Evolutionary conservation across 2,797 vertebrate species (phyloP), one percentile per base, ranked within the genome.

Genomic region (Coilia nasus): DNA sequence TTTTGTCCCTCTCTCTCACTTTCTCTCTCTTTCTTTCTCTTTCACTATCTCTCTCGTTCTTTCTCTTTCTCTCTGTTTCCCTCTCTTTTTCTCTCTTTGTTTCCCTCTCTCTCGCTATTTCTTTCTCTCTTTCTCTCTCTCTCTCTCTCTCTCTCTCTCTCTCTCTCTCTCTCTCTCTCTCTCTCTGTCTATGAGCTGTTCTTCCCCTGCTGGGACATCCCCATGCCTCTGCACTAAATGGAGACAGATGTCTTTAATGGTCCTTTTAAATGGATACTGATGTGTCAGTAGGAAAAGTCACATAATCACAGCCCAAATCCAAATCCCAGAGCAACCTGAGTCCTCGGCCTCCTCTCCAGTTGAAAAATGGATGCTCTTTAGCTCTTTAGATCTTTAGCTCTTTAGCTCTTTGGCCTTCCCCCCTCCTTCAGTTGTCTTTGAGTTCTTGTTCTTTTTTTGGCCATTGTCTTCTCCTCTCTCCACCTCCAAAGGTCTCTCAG

Each of bases 201-300:
- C 64, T 71, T 28, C 0, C 23, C 25, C 62, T 67, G 23, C 25
- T 41, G 35, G 71, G 71, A 78, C 71, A 21, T 87, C 64, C 31
- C 47, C 81, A n/a, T 21, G 17, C 84, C 50, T 54, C 19, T 78
- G 41, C 57, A 56, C 78, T 84, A 84, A 87, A 87, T 82, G 81
- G 46, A 83, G 90, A 85, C 60, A 82, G 89, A 90, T 90, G 91
- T 46, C 88, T 87, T 87, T 94, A 94, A 94, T 93, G 91, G 89
- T 88, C 87, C 90, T 89, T 90, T 92, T 90, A 94, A 94, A 94
- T 94, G 87, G 92, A 91, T 90, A 89, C 88, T 89, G 91, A 93
- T 92, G 92, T 84, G 90, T 91, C 88, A 89, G 88, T 89, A 89
- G 87, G 80, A 86, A 84, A 82, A 87, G 81, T 28, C 71, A 56